These are phyloP conservation scores for Acanthurus leucopareius DNA, from an alignment of 2,797 vertebrate species.

Conservation along the genomic window DNA sequence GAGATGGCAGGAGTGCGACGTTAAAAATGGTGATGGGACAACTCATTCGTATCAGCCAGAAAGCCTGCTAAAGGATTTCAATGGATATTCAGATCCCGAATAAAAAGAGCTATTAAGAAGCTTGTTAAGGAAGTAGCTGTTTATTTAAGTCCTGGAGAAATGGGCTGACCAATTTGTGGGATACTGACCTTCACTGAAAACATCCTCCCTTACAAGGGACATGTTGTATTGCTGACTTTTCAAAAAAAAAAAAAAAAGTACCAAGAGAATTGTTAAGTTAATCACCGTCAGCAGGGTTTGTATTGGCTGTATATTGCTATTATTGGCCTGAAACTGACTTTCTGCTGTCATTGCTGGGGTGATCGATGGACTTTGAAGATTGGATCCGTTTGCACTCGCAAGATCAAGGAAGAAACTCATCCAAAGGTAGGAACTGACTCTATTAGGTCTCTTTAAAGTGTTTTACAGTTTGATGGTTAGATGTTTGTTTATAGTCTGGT, in stretches of 20 bases:
- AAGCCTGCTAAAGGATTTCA: neutral
- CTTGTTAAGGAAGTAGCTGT: neutral
- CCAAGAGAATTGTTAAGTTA: slow-evolving; percentile 29
- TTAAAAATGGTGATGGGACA: slow-evolving; percentile 4
- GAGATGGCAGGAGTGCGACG: neutral
- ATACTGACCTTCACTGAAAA: slow-evolving; percentile 11
- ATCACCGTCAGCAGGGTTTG: slow-evolving; percentile 33
- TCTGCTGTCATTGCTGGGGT: slow-evolving; percentile 27
- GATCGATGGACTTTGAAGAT: slow-evolving; percentile 36
- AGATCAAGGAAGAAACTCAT: slow-evolving; percentile 32
- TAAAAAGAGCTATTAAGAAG: neutral
- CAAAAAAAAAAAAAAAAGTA: slow-evolving; percentile 14
- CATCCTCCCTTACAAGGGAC: slow-evolving; percentile 15
- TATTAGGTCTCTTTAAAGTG: neutral
- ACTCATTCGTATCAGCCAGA: slow-evolving; percentile 11
- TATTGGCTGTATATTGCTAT: slow-evolving; percentile 25
- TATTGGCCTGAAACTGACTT: slow-evolving; percentile 30
- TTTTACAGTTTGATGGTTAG: slow-evolving; percentile 3
- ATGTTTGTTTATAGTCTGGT: slow-evolving; percentile 30
- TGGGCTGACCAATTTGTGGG: neutral
- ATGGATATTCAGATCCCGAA: neutral
- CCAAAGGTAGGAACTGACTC: slow-evolving; percentile 30
- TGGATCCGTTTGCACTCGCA: slow-evolving; percentile 41
- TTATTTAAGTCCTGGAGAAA: neutral
- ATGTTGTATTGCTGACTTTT: slow-evolving; percentile 17